Evolutionary conservation across 2,113 vertebrate genomes (phyloP), one percentile per base, ranked within the genome.

Genomic region (Patagioenas fasciata): DNA sequence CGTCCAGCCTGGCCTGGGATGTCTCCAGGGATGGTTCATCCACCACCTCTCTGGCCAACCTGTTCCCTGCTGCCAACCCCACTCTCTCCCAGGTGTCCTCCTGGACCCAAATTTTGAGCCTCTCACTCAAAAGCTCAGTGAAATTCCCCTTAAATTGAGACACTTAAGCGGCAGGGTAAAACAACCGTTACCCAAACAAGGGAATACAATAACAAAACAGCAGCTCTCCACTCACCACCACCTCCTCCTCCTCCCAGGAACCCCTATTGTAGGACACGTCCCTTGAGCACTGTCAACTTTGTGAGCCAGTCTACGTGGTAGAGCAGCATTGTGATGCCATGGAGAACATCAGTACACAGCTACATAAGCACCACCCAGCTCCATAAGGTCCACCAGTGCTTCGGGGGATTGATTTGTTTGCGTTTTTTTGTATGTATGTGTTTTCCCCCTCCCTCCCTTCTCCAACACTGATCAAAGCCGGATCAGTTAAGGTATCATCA

Each of bases 381-480:
- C 51, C 65, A 65, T 0, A 3, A 65, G 32, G n/a, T 57, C 61
- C 74, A 28, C 28, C 90, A 92, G 80, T 54, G 44, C 74, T 81
- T 34, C 10, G 1, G 48, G 72, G 42, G 48, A 75, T n/a, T 65
- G 82, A 74, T 83, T 75, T 94, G 67, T 96, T 92, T 96, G 91
- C 72, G n/a, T 23, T 87, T 91, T 42, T 48, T 42, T 48, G 24
- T 40, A 50, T 11, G 54, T 0, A 0, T 80, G 69, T 85, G 32
- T 48, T 74, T 90, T 65, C 87, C 53, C 12, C 72, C 8, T 5
- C 7, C 29, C 1, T 32, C 69, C 32, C 51, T 89, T 71, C 78
- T 77, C 67, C 53, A 79, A 5, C 3, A 6, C 48, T 94, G 97
- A 98, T 98, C 95, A 97, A 98, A 98, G 97, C 34, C 2, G 7